Evolutionary conservation across 2,888 invertebrate genomes (phyloP), one percentile per base, ranked within the genome.

Genomic region (Cheilosia scutellata): DNA sequence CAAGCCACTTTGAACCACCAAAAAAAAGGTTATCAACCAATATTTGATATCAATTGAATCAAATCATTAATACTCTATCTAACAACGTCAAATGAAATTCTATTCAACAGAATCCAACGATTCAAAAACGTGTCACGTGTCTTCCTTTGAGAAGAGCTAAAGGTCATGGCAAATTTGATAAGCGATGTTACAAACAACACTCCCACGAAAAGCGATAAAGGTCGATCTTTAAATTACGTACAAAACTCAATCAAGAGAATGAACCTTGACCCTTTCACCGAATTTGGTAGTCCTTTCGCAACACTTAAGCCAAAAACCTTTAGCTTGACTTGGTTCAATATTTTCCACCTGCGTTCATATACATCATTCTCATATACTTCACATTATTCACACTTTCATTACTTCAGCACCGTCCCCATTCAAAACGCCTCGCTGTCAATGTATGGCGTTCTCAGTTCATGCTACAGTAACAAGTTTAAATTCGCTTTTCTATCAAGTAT

Each of bases 401-500:
- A 53, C 6, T 9, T 25, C 1, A 33, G 4, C 11, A 57, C 5
- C 7, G 29, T 37, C 49, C 25, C 11, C 31, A 20, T 9, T 11
- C 25, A 27, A 11, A 37, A 44, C 51, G 55, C 20, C 47, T n/a
- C n/a, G n/a, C n/a, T n/a, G 47, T 51, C 51, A 58, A 76, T 68
- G 20, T 20, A 20, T 20, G 20, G 2, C 20, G 20, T 20, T 20
- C 66, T 76, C 51, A 76, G 66, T 42, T 66, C 77, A 65, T 60
- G 60, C 63, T 47, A 53, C 20, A 31, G 66, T n/a, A 62, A 70
- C 53, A 70, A 63, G 63, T 68, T 75, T 68, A 82, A 55, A 70
- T 75, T 27, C 13, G 1, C 27, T 13, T 37, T 33, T 44, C 7
- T 6, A 62, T 31, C 33, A 72, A 65, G 42, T 65, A n/a, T n/a